A percentile compares a stretch with the other conserved stretches of the same genome.
These are phyloP conservation scores for Cairina moschata DNA, from an alignment of 2,113 vertebrate genomes.

Conservation along the genomic window DNA sequence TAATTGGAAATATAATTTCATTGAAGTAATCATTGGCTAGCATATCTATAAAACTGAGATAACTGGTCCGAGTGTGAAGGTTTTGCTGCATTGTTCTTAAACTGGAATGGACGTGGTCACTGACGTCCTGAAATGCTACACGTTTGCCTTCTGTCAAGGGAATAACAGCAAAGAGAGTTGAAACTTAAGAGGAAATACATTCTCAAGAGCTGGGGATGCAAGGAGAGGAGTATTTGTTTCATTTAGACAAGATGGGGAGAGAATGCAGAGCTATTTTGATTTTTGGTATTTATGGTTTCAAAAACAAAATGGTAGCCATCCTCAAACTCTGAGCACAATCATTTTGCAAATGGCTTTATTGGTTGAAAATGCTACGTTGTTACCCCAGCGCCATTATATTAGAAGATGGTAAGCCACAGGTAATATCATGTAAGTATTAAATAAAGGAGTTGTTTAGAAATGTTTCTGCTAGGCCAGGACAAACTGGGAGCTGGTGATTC, in stretches of 20 bases:
- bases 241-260: background rate
- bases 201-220: background rate
- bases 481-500: background rate
- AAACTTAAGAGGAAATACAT: background rate
- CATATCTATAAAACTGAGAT: background rate
- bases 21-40: background rate
- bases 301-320: background rate
- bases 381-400: background rate
- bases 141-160: background rate
- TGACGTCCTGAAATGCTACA: accelerated
- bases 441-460: background rate
- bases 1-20: constrained; percentile 31
- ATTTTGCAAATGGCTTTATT: background rate
- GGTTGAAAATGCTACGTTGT: background rate
- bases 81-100: background rate
- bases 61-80: background rate
- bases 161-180: background rate
- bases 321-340: background rate
- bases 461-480: background rate
- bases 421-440: background rate
- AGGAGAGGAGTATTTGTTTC: background rate
- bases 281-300: background rate
- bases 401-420: background rate
- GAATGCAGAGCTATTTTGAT: background rate
- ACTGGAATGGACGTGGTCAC: background rate